Percentiles rank a stretch among this genome's conserved stretches.
Evolutionary conservation across 1,140 invertebrate species (phyloP).

Genomic region (Cherax quadricarinatus): DNA sequence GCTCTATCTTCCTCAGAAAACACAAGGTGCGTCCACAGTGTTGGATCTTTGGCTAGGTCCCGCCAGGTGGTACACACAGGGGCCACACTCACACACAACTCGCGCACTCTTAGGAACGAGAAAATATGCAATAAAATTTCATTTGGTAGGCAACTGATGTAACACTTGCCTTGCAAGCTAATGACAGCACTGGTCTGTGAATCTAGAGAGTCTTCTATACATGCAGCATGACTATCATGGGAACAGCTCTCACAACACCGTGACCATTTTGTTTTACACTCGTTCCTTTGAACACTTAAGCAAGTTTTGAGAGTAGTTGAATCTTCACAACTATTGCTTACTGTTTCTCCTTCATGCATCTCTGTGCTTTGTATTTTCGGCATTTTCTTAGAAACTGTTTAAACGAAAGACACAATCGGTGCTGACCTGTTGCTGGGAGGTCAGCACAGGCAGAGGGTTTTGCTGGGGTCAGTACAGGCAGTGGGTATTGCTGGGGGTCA

Average conservation of each 20-base stretch:
- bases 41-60: constrained; percentile 26
- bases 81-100: constrained; percentile 27
- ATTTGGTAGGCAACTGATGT: constrained; percentile 21
- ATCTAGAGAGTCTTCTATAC: not conserved
- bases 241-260: not conserved
- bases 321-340: not conserved
- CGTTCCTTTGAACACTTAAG: not conserved
- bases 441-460: too few species aligned
- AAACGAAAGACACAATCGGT: not conserved
- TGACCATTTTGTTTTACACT: not conserved
- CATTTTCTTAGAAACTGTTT: not conserved
- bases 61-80: constrained; percentile 44
- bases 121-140: constrained; percentile 49
- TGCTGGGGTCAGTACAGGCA: too few species aligned
- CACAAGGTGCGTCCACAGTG: constrained; percentile 29
- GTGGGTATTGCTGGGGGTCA: too few species aligned
- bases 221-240: not conserved
- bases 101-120: constrained; percentile 34
- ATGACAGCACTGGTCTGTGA: not conserved
- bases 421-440: not conserved
- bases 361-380: not conserved
- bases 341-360: not conserved
- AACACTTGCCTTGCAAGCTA: not conserved
- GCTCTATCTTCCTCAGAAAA: constrained; percentile 28
- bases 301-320: not conserved